These are phyloP conservation scores for Aphrophora alni DNA, from an alignment of 2,888 invertebrate genomes.

Conservation along the genomic window DNA sequence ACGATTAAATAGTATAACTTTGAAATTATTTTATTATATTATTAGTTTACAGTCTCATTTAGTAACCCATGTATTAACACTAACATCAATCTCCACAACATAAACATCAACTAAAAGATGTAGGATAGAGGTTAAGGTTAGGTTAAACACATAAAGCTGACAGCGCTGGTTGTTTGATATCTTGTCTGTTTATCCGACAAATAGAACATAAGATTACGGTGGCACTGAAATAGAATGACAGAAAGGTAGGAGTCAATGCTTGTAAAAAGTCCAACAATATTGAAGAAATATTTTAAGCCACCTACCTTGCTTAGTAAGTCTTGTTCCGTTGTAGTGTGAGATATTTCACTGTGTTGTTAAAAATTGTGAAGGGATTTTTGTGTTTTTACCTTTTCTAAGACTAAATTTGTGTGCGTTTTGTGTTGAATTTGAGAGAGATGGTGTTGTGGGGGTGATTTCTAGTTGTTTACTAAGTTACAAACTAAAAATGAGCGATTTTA, in stretches of 20 bases:
- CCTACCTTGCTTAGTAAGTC: neutral
- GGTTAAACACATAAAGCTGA: neutral
- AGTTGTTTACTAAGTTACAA: too few relatives aligned
- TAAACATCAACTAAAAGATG: neutral
- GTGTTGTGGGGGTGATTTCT: too few relatives aligned
- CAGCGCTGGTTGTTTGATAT: neutral
- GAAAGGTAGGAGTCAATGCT: neutral
- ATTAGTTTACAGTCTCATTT: constrained; percentile 1
- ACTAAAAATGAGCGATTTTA: too few relatives aligned
- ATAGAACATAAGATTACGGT: neutral
- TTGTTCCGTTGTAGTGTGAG: neutral
- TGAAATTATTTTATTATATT: too few relatives aligned
- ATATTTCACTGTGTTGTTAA: too few relatives aligned
- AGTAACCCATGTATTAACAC: neutral
- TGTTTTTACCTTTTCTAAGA: too few relatives aligned
- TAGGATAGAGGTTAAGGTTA: neutral
- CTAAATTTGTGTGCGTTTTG: too few relatives aligned
- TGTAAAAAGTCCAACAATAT: neutral
- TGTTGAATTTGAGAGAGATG: too few relatives aligned
- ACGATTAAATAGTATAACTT: too few relatives aligned
- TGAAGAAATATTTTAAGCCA: neutral
- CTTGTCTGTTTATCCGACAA: neutral
- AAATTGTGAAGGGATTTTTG: neutral
- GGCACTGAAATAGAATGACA: too few relatives aligned
- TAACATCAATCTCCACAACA: neutral